phyloP scores from a whole-genome alignment of 92 coral and sea anemone species.

The Parazoanthus darwini region DNA sequence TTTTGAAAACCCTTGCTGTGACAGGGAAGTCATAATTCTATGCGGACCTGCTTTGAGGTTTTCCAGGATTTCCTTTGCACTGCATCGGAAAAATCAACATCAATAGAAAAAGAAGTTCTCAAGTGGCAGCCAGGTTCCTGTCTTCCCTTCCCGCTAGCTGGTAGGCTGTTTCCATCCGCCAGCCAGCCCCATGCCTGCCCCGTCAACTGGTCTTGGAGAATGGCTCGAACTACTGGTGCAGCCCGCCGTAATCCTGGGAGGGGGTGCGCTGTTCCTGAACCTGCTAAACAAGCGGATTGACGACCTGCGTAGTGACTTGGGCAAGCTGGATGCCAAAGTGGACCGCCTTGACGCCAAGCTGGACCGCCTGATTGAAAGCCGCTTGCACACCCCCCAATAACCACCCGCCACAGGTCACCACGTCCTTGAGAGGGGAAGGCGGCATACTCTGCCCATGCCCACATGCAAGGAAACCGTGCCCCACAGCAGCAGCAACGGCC shows the following conservation, averaged over 20 bases:
- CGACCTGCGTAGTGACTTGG: slow-evolving; percentile 16
- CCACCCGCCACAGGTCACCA: slow-evolving; percentile 12
- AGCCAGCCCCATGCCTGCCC: slow-evolving; percentile 18
- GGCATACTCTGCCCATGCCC: slow-evolving; percentile 2
- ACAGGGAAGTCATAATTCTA: too few relatives aligned
- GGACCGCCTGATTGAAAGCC: slow-evolving; percentile 16
- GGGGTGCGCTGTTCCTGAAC: slow-evolving; percentile 17
- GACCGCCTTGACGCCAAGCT: slow-evolving; percentile 17
- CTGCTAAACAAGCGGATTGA: slow-evolving; percentile 14
- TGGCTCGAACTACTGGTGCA: slow-evolving; percentile 15
- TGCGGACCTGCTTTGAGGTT: too few relatives aligned
- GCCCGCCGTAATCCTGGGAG: slow-evolving; percentile 17
- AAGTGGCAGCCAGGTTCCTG: too few relatives aligned
- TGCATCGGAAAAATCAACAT: too few relatives aligned
- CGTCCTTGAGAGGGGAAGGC: slow-evolving; percentile 4
- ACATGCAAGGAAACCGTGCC: slow-evolving; percentile 11
- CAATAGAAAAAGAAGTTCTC: too few relatives aligned
- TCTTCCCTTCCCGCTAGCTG: slow-evolving; percentile 5
- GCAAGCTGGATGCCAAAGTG: slow-evolving; percentile 15
- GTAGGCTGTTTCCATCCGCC: slow-evolving; percentile 16
- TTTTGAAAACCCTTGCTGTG: too few relatives aligned
- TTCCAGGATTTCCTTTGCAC: too few relatives aligned
- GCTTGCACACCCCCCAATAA: slow-evolving; percentile 12
- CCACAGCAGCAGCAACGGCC: slow-evolving; percentile 13
- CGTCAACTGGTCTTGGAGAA: slow-evolving; percentile 15